Evolutionary conservation across 2,113 vertebrate genomes (phyloP).

Genomic region (Alosa alosa): DNA sequence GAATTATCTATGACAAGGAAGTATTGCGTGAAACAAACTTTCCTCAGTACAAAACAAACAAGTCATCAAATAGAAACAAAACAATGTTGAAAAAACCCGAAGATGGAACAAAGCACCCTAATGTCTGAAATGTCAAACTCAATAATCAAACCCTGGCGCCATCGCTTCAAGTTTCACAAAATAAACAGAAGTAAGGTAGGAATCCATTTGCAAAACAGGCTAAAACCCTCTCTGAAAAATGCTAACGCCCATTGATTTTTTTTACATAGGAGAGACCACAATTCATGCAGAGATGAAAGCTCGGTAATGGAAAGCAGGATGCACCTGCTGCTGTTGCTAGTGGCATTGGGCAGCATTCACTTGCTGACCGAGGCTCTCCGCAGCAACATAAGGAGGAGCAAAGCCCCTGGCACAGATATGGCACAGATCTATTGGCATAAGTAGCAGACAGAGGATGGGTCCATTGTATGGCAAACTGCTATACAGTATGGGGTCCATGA

Average conservation of each 20-base stretch:
- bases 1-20: not conserved
- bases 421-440: not conserved
- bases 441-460: no score
- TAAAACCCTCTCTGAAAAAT: constrained; percentile 42
- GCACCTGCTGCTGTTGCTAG: constrained; percentile 40
- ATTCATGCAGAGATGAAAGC: constrained; percentile 51
- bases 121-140: not conserved
- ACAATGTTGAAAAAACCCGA: not conserved
- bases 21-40: not conserved
- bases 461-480: no score
- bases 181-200: constrained; percentile 33
- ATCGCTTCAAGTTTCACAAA: not conserved
- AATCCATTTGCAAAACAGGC: constrained; percentile 43
- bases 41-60: not conserved
- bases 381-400: no score
- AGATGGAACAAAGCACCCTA: not conserved
- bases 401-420: not conserved
- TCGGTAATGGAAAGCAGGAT: constrained; percentile 43
- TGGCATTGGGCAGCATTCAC: constrained; percentile 19
- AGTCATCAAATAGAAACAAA: not conserved
- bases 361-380: constrained; percentile 11
- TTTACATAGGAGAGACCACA: constrained; percentile 38
- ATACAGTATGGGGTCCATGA: no score
- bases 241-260: constrained; percentile 47
- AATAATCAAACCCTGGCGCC: not conserved